A percentile compares a stretch with the other conserved stretches of the same genome.
Evolutionary conservation across 1,140 invertebrate species (phyloP).

Genomic region (Drosophila equinoxialis): DNA sequence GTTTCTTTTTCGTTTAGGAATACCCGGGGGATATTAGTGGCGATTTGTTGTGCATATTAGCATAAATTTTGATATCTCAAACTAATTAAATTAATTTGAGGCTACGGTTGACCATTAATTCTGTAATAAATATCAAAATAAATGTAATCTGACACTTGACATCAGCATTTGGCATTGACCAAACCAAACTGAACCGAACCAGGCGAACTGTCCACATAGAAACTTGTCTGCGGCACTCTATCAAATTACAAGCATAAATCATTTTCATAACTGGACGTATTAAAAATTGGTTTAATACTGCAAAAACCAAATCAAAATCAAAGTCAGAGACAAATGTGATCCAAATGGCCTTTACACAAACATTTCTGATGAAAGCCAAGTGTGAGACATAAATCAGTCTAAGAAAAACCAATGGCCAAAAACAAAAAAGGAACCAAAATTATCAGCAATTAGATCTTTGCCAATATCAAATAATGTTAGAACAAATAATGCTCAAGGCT

Average conservation of each 20-base stretch:
- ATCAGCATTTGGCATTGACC: slow-evolving; percentile 72
- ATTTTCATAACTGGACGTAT: slow-evolving; percentile 66
- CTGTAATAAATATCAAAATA: slow-evolving; percentile 76
- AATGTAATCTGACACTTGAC: slow-evolving; percentile 80
- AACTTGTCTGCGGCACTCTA: slow-evolving; percentile 69
- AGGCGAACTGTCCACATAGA: slow-evolving; percentile 13
- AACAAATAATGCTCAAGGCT: slow-evolving; percentile 4
- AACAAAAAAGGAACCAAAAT: not conserved
- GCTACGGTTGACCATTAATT: slow-evolving; percentile 65
- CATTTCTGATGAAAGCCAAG: slow-evolving; percentile 36
- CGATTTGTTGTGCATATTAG: slow-evolving; percentile 36
- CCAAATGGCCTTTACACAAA: slow-evolving; percentile 28
- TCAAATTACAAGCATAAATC: slow-evolving; percentile 78
- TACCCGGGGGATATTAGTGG: slow-evolving; percentile 35
- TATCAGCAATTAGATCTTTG: slow-evolving; percentile 8
- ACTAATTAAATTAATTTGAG: slow-evolving; percentile 78
- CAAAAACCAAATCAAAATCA: slow-evolving; percentile 59
- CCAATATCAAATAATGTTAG: slow-evolving; percentile 1
- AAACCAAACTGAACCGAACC: slow-evolving; percentile 12
- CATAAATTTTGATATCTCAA: slow-evolving; percentile 55
- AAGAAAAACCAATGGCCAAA: not conserved
- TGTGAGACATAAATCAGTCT: slow-evolving; percentile 8
- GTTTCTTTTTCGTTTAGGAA: slow-evolving; percentile 8
- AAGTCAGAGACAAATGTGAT: slow-evolving; percentile 37
- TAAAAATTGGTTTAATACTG: slow-evolving; percentile 6